These are phyloP conservation scores for Tapirus terrestris DNA, from an alignment of 2,113 vertebrate genomes.

Conservation along the genomic window DNA sequence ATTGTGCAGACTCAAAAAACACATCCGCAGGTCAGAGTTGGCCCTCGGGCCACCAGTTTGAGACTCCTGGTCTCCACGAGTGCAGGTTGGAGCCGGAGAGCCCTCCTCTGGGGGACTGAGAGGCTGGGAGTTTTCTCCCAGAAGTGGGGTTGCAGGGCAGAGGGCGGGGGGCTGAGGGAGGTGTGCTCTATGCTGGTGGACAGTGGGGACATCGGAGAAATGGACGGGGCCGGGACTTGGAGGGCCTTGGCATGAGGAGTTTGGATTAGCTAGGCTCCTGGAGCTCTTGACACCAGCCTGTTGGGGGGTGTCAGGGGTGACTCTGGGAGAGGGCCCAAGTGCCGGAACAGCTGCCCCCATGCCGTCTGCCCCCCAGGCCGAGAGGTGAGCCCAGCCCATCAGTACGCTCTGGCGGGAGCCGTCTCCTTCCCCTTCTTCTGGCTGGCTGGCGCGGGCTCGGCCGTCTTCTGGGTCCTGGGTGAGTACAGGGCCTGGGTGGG, in stretches of 20 bases:
- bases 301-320: background rate
- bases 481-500: slow-evolving; percentile 65
- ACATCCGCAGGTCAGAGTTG: background rate
- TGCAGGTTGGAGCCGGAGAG: background rate
- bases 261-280: background rate
- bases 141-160: background rate
- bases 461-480: slow-evolving; percentile 96
- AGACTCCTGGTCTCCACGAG: background rate
- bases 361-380: slow-evolving; percentile 85
- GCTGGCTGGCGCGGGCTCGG: slow-evolving; percentile 93
- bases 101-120: background rate
- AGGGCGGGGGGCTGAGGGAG: background rate
- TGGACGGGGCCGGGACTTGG: background rate
- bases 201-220: no score
- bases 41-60: background rate
- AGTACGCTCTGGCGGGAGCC: slow-evolving; percentile 90
- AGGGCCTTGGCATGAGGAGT: background rate
- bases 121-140: background rate
- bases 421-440: slow-evolving; percentile 95
- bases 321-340: background rate
- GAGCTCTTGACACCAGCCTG: background rate
- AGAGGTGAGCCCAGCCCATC: slow-evolving; percentile 91
- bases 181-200: background rate
- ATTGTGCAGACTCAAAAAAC: background rate
- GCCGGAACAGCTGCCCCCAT: background rate